Evolutionary conservation across 1,140 invertebrate species (phyloP).

Genomic region (Dendrolimus punctatus): DNA sequence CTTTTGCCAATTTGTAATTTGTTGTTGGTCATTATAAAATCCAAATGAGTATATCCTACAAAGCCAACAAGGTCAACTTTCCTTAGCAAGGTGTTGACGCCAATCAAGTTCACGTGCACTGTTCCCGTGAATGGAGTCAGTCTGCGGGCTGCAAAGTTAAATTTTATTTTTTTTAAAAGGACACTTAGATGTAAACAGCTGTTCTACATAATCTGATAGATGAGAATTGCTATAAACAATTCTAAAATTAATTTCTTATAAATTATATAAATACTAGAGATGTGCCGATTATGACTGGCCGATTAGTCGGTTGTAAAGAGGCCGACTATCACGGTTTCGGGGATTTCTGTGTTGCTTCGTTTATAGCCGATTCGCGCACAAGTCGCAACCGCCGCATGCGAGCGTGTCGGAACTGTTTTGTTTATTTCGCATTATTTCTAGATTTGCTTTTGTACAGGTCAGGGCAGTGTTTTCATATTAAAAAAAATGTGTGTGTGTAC

Average conservation of each 20-base stretch:
- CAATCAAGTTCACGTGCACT: slow-evolving; percentile 46
- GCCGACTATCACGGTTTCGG: no score
- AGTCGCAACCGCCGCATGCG: no score
- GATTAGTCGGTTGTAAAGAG: no score
- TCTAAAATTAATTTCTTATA: neutral
- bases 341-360: no score
- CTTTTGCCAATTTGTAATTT: slow-evolving; percentile 37
- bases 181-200: neutral
- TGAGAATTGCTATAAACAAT: neutral
- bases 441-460: no score
- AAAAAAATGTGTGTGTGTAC: no score
- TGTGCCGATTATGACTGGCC: no score
- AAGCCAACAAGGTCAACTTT: slow-evolving; percentile 38
- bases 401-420: no score
- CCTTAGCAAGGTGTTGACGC: slow-evolving; percentile 36
- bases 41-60: slow-evolving; percentile 34
- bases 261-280: neutral
- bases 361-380: no score
- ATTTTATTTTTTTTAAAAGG: neutral
- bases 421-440: no score
- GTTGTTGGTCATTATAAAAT: slow-evolving; percentile 19
- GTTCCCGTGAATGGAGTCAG: slow-evolving; percentile 33
- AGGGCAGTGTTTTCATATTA: no score
- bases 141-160: slow-evolving; percentile 31
- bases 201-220: no score